Percentiles rank a stretch among this genome's conserved stretches.
Evolutionary conservation across 2,113 vertebrate species (phyloP).

Genomic region (Varanus salvator): DNA sequence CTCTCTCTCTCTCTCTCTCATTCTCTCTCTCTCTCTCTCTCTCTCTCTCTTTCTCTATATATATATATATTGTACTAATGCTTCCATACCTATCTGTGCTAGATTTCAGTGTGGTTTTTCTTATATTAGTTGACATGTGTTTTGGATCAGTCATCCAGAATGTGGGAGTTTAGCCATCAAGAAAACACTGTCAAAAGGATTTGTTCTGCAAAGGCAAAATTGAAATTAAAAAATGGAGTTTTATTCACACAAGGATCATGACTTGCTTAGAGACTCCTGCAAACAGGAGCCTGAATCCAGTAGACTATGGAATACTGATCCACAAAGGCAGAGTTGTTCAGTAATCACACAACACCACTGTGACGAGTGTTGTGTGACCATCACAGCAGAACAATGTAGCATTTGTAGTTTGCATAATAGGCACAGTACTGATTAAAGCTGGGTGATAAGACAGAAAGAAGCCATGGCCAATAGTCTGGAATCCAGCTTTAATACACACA

Average conservation of each 20-base stretch:
- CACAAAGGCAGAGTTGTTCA: conserved; percentile 61
- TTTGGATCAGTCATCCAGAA: conserved; percentile 74
- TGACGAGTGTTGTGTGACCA: conserved; percentile 50
- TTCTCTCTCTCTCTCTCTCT: conserved; percentile 1
- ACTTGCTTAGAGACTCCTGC: conserved; percentile 54
- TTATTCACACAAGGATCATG: conserved; percentile 60
- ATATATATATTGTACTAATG: conserved; percentile 8
- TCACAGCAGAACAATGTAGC: conserved; percentile 40
- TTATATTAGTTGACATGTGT: conserved; percentile 67
- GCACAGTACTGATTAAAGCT: background rate
- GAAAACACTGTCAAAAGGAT: conserved; percentile 73
- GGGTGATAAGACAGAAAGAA: background rate
- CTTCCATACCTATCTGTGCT: conserved; percentile 57
- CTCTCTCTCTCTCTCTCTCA: background rate
- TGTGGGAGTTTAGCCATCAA: conserved; percentile 67
- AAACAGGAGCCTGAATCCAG: conserved; percentile 39
- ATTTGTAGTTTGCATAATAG: conserved; percentile 36
- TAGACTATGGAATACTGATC: conserved; percentile 56
- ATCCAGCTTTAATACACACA: background rate
- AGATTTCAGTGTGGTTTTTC: conserved; percentile 52
- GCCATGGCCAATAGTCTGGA: background rate
- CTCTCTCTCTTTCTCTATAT: too few relatives aligned
- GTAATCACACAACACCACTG: conserved; percentile 53
- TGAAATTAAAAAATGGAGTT: conserved; percentile 72
- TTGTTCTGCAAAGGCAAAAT: conserved; percentile 61